These are phyloP conservation scores for Hyperoplus immaculatus DNA, from an alignment of 2,797 vertebrate genomes.

Conservation along the genomic window DNA sequence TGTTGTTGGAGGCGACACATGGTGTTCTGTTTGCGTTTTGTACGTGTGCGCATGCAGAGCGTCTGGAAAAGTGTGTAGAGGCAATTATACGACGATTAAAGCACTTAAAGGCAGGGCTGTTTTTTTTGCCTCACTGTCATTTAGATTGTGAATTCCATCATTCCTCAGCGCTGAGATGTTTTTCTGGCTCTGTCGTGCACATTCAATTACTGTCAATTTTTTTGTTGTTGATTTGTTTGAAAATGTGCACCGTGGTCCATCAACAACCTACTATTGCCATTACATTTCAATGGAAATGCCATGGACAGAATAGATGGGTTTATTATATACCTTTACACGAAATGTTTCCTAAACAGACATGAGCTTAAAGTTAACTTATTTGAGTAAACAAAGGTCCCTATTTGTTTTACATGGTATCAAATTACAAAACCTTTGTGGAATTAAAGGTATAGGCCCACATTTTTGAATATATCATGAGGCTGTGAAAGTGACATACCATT, in stretches of 20 bases:
- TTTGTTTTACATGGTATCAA: conserved; percentile 24
- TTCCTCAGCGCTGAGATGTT: conserved; percentile 44
- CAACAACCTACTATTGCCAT: conserved; percentile 54
- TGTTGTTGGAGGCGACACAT: conserved; percentile 86
- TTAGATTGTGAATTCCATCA: conserved; percentile 63
- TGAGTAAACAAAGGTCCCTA: conserved; percentile 14
- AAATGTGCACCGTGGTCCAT: conserved; percentile 58
- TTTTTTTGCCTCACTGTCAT: conserved; percentile 64
- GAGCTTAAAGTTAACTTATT: conserved; percentile 16
- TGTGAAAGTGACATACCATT: conserved; percentile 5
- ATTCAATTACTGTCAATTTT: conserved; percentile 63
- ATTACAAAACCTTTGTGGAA: conserved; percentile 3
- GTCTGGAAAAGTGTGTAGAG: conserved; percentile 67
- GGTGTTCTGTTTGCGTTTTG: conserved; percentile 84
- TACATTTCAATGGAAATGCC: conserved; percentile 55
- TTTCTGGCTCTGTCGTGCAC: conserved; percentile 46
- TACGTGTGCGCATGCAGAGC: conserved; percentile 69
- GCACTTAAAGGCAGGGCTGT: conserved; percentile 72
- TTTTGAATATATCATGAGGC: neutral
- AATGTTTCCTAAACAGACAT: conserved; percentile 30
- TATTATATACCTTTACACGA: conserved; percentile 34
- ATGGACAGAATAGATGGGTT: conserved; percentile 40
- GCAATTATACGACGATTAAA: conserved; percentile 81
- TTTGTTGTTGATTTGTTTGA: conserved; percentile 47
- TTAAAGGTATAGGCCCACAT: neutral